Percentiles rank a stretch among this genome's conserved stretches.
Evolutionary conservation across 2,113 vertebrate species (phyloP).

Genomic region (Boleophthalmus pectinirostris): DNA sequence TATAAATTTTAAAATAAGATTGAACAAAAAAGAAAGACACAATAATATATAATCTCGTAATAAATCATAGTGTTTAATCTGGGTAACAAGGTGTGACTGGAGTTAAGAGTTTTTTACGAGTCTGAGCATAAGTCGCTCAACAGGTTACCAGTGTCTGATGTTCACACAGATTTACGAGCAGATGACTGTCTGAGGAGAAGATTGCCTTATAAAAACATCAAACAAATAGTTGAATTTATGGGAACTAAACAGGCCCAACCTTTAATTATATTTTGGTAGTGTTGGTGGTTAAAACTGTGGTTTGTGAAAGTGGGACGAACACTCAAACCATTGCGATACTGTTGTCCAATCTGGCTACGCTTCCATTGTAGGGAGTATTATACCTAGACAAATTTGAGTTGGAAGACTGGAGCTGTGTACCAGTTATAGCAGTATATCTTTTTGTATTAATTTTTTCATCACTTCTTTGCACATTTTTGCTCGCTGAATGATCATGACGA

Average conservation of each 20-base stretch:
- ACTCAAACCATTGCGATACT: too few species aligned
- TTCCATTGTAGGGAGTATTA: too few species aligned
- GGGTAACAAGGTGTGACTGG: background rate
- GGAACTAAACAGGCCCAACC: background rate
- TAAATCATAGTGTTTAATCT: background rate
- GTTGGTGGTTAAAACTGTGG: background rate
- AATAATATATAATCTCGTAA: background rate
- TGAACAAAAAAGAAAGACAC: background rate
- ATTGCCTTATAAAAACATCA: constrained; percentile 14
- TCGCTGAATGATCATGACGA: too few species aligned
- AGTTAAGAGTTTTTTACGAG: background rate
- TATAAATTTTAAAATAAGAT: too few species aligned
- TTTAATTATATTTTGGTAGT: background rate
- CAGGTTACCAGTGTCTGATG: constrained; percentile 19
- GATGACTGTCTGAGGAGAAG: constrained; percentile 21
- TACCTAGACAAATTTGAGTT: too few species aligned
- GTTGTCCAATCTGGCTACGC: too few species aligned
- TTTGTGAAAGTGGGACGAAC: background rate
- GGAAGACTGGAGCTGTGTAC: too few species aligned
- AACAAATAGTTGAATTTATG: background rate
- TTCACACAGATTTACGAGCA: constrained; percentile 17
- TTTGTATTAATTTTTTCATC: too few species aligned
- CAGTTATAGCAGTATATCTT: background rate
- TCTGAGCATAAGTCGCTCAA: constrained; percentile 24
- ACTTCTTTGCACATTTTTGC: too few species aligned